Base-by-base conservation (phyloP, 2,888 invertebrate species). In the Cryptophagus acutangulus region DNA sequence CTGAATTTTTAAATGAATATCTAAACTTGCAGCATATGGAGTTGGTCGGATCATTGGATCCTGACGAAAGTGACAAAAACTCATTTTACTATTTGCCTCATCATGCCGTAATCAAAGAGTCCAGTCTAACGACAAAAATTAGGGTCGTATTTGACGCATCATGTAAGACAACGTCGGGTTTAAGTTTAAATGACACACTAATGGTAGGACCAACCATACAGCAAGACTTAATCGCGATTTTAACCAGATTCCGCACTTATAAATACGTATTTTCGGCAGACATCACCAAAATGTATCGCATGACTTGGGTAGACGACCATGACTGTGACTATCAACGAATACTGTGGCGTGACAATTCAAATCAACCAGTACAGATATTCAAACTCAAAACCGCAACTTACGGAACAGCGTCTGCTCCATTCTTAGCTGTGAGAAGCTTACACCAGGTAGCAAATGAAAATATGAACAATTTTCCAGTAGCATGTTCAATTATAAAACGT, bases 101-200 rank as follows among this genome's bases (percentile, higher is more conserved):
- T n/a, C 31, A 14, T 2, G 31, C 16, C 9, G 16, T 31, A 2
- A 14, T 14, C 15, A 31, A 31, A 14, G 12, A 12, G 4, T 15
- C 14, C 13, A 31, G 16, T 8, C n/a, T n/a, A n/a, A 15, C 31
- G 3, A 31, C 31, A 6, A 6, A 3, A 13, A 5, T 14, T 3
- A 13, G 14, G 3, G 16, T 31, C n/a, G 31, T 31, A n/a, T 31
- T 15, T n/a, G 14, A 31, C n/a, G 3, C 14, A 9, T 14, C 14
- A 5, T 9, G n/a, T 2, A 3, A n/a, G 5, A 15, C 15, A 4
- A 8, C 14, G 13, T 14, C 3, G n/a, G 12, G 31, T 4, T 5
- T 10, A 5, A 31, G 31, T 31, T 12, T 31, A 2, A 31, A 31
- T 31, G 31, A 31, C 31, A 14, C 9, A 10, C 14, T 31, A 4